Evolutionary conservation across 1,140 invertebrate species (phyloP), one percentile per base, ranked within the genome.

Genomic region (Drosophila leontia): DNA sequence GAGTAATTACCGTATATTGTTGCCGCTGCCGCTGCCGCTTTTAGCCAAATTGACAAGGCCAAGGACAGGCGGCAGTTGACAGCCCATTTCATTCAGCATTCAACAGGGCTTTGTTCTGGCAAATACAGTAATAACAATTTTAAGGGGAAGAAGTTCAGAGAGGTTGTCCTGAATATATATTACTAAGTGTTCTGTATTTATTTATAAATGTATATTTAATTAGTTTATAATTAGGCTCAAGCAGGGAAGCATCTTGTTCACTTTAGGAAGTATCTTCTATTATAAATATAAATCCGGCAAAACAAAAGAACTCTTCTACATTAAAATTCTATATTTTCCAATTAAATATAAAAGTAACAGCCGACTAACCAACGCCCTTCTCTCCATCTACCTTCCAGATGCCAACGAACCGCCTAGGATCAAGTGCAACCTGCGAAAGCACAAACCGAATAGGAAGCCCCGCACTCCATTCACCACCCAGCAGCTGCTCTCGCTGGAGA

Each of bases 381-480:
- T 56, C 34, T 12, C 15, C 58, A 17, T 62, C 32, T 58, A 26
- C 32, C 1, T 91, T 91, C 7, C 59, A 93, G 92, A 93, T 79
- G 90, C 82, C 77, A 92, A 92, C 58, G 96, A 97, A 81, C 95
- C 95, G 11, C 95, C 96, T 2, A 97, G 97, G 93, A 94, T 97
- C 51, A 99, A 99, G 93, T 99, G 98, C 94, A 98, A 98, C 92
- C 94, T 99, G 57, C 94, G 98, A 71, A 98, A 98, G 87, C 94
- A 95, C 94, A 99, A 99, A 91, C 98, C 26, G 3, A 99, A 99
- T 93, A 94, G 99, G 64, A 99, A 99, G 93, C 99, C 98, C 1
- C 94, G 98, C 56, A 99, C 98, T 0, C 98, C 98, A 1, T 99
- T 99, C 94, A 99, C 98, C 9, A 98, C 98, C 4, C 97, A 99